Percentiles rank a stretch among this genome's conserved stretches.
These are phyloP conservation scores for Serranus cabrilla DNA, from an alignment of 2,797 vertebrate species.

Conservation along the genomic window DNA sequence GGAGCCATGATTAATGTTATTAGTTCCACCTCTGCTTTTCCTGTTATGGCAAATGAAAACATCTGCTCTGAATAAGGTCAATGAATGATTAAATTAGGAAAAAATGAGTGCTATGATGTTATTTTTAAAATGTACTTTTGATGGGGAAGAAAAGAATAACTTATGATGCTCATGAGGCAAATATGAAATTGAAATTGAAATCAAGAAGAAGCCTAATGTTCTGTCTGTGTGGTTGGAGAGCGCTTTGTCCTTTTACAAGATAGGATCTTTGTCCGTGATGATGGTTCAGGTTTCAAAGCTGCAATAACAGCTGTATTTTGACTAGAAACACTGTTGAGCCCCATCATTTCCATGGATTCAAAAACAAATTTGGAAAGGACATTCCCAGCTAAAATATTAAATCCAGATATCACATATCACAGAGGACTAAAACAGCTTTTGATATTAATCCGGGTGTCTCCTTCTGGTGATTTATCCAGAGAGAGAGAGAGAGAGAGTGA, in stretches of 20 bases:
- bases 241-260: background rate
- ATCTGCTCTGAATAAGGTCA: background rate
- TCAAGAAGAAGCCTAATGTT: background rate
- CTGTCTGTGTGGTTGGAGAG: background rate
- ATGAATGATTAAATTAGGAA: background rate
- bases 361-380: conserved; percentile 29
- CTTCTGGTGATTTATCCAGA: conserved; percentile 34
- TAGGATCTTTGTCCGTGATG: conserved; percentile 5
- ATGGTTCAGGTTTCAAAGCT: conserved; percentile 16
- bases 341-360: conserved; percentile 22
- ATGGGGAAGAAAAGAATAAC: background rate
- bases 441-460: conserved; percentile 41
- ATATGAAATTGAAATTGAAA: background rate
- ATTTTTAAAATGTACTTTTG: background rate
- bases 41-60: background rate
- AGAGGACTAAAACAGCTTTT: conserved; percentile 41
- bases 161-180: background rate
- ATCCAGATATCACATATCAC: conserved; percentile 49
- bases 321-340: conserved; percentile 19
- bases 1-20: background rate
- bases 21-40: background rate
- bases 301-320: conserved; percentile 36
- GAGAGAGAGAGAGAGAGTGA: background rate
- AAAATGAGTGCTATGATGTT: background rate
- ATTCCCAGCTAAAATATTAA: conserved; percentile 18